These are phyloP conservation scores for Leptopterna dolabrata DNA, from an alignment of 2,888 invertebrate genomes.

Conservation along the genomic window DNA sequence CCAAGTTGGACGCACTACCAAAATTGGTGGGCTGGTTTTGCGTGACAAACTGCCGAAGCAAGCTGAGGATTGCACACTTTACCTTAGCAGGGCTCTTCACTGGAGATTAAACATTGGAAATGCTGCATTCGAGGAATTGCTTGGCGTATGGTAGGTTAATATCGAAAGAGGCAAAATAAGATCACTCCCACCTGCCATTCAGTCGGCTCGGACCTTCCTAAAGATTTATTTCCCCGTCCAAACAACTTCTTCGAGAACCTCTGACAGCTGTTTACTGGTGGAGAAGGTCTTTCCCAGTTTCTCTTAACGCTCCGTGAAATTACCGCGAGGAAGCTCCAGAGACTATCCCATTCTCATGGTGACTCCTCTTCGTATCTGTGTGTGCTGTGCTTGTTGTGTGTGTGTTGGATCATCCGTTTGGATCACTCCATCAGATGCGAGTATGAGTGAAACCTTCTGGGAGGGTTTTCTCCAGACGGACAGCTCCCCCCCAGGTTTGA, in stretches of 20 bases:
- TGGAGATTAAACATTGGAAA: too few relatives aligned
- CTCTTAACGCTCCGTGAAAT: conserved; percentile 43
- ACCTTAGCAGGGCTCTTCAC: too few relatives aligned
- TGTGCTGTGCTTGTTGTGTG: neutral
- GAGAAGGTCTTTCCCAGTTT: conserved; percentile 14
- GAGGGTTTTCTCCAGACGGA: neutral
- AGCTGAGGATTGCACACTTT: too few relatives aligned
- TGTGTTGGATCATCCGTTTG: neutral
- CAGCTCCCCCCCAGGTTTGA: conserved; percentile 39
- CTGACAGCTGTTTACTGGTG: neutral
- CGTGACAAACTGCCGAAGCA: too few relatives aligned
- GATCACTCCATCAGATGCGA: too few relatives aligned
- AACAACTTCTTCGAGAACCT: neutral
- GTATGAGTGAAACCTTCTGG: neutral
- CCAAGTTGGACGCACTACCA: too few relatives aligned
- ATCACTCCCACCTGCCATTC: neutral
- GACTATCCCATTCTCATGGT: conserved; percentile 7
- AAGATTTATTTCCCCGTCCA: neutral
- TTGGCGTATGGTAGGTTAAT: too few relatives aligned
- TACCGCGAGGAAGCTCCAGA: neutral
- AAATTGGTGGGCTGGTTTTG: too few relatives aligned
- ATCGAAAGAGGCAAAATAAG: neutral
- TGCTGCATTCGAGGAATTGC: too few relatives aligned
- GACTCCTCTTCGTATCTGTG: neutral
- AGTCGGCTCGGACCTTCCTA: neutral